Conservation (phyloP, 1,140 invertebrate species). For the Ostrea edulis region DNA sequence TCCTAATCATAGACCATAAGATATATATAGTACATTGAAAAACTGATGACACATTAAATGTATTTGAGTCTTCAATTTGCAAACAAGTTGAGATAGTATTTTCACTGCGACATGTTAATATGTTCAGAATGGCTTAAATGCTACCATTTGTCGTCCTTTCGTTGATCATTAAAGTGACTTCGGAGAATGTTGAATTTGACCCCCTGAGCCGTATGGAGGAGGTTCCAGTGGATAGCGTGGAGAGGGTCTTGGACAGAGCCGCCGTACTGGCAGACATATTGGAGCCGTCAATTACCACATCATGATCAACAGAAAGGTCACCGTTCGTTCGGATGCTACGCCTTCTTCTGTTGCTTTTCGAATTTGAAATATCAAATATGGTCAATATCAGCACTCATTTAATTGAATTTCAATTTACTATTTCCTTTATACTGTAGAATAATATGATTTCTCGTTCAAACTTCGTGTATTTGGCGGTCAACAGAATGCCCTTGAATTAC, state of each 20-base stretch:
- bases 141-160: neutral
- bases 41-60: too few relatives aligned
- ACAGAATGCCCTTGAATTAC: too few relatives aligned
- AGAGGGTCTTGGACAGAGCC: neutral
- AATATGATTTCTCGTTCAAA: too few relatives aligned
- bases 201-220: neutral
- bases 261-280: neutral
- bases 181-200: neutral
- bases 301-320: neutral
- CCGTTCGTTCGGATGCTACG: neutral
- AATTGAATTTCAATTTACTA: neutral
- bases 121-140: too few relatives aligned
- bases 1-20: too few relatives aligned
- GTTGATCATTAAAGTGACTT: neutral
- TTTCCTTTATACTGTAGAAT: too few relatives aligned
- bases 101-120: too few relatives aligned
- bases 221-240: neutral
- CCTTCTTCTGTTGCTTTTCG: neutral
- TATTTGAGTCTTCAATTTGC: too few relatives aligned
- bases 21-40: too few relatives aligned
- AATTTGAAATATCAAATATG: neutral
- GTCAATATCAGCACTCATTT: neutral
- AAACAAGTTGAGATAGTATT: too few relatives aligned
- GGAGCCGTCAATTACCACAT: neutral
- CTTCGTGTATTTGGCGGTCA: too few relatives aligned